phyloP scores from a whole-genome alignment of 2,797 vertebrate genomes.

The Cossypha dichroa region DNA sequence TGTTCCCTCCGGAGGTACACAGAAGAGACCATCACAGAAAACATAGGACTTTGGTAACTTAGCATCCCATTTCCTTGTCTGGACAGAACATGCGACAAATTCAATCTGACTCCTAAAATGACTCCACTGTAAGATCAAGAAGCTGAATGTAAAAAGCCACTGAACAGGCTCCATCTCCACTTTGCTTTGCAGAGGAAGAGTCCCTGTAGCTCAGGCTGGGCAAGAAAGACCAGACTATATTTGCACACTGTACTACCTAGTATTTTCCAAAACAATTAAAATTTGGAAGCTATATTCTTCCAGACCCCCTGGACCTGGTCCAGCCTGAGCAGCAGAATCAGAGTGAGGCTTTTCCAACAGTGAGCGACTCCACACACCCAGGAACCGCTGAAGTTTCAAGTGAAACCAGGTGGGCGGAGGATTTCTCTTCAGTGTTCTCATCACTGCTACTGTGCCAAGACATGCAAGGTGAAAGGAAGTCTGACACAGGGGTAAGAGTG shows the following conservation, averaged over 20 bases:
- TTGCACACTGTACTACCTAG: not conserved
- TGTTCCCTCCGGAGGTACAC: not conserved
- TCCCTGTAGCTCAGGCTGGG: not conserved
- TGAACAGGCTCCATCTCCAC: not conserved
- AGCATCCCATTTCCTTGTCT: not conserved
- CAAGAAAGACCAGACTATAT: not conserved
- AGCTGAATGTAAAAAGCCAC: not conserved
- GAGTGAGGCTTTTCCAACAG: not conserved
- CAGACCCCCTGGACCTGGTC: not conserved
- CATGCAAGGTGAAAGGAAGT: not conserved
- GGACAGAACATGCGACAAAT: not conserved
- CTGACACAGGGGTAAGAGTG: not conserved
- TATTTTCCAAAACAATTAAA: not conserved
- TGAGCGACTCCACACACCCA: not conserved
- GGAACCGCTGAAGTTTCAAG: not conserved
- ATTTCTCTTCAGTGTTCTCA: not conserved
- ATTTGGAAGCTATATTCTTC: not conserved
- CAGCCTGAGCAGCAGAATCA: not conserved
- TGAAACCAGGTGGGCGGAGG: not conserved
- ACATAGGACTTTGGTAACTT: fast-evolving
- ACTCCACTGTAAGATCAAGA: not conserved
- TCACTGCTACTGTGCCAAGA: not conserved
- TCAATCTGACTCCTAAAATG: not conserved
- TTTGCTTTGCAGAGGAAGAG: not conserved
- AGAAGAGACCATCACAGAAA: not conserved